phyloP scores from a whole-genome alignment of 1,140 invertebrate species.

The Macrostomum lignano region DNA sequence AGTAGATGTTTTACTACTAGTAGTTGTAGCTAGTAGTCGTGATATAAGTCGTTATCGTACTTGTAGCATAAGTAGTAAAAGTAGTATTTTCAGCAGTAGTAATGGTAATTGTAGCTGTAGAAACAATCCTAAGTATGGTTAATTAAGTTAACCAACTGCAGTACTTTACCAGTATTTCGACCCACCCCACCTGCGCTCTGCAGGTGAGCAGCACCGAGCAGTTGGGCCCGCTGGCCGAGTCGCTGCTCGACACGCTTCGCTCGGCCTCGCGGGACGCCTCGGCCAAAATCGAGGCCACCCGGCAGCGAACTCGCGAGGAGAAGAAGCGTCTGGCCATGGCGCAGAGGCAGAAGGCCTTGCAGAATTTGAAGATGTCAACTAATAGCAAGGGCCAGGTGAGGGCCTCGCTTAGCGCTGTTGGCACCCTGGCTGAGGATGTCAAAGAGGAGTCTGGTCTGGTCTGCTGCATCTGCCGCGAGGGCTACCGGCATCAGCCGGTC shows the following conservation, averaged over 20 bases:
- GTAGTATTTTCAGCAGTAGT: no score
- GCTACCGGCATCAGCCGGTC: constrained; percentile 48
- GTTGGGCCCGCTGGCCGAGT: constrained; percentile 78
- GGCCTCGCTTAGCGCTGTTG: constrained; percentile 51
- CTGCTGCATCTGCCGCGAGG: constrained; percentile 88
- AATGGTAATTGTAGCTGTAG: no score
- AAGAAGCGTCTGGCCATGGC: constrained; percentile 92
- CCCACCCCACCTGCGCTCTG: no score
- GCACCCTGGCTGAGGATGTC: constrained; percentile 64
- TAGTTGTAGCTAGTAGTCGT: no score
- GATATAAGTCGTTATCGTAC: no score
- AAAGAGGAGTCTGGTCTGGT: constrained; percentile 77
- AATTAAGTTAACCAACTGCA: no score
- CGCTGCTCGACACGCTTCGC: constrained; percentile 43
- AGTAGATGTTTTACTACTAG: no score
- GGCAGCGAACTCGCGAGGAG: constrained; percentile 60
- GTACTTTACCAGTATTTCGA: no score
- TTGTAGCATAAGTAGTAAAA: no score
- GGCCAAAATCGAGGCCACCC: constrained; percentile 59
- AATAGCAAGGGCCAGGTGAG: constrained; percentile 37
- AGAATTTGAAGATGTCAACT: constrained; percentile 60
- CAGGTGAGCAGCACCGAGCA: constrained; percentile 88
- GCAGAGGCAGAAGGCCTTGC: constrained; percentile 72
- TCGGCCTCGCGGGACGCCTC: constrained; percentile 11
- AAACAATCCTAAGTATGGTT: no score